Base-by-base conservation (phyloP, 2,113 vertebrate species). In the Bothrops jararaca region DNA sequence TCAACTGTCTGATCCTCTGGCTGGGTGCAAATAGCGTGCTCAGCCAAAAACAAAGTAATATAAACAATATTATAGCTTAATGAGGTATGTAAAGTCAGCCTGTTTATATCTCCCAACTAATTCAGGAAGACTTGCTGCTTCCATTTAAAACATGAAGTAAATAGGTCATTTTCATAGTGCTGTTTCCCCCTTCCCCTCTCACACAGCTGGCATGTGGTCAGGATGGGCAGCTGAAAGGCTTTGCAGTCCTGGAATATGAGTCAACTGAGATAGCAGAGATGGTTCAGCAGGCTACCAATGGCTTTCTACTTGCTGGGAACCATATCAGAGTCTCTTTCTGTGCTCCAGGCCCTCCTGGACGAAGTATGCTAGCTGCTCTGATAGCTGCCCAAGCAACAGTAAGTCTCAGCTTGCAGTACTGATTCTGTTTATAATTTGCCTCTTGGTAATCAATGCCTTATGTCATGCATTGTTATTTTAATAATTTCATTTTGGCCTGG, bases 371-470 rank as follows among this genome's bases (percentile, higher is more conserved):
- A 95, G 98, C 99, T 0, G 99, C 99, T 0, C 97, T 99, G 56
- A 99, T 99, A 1, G 99, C 99, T 0, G 99, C 99, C 0, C 99
- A 99, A 93, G 98, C 98, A 10, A 99, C 98, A 96, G 99, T 99
- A 97, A 95, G 95, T 48, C 34, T 5, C 8, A 18, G 8, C 23
- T 45, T 8, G 1, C 42, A 56, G 13, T 86, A 39, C n/a, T 69
- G n/a, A 2, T 34, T 52, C 80, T 64, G 2, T 3, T 1, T 13
- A 2, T 53, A 13, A 34, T 52, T 24, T 58, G 18, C 48, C 24
- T 24, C 34, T 64, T 22, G 0, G 18, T 29, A 42, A 42, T 80
- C 15, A 22, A 42, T 80, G 34, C 74, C 18, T 22, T 42, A 80
- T 22, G 34, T 57, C 42, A n/a, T 89, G 23, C 13, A 42, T 57